Percentiles rank a stretch among this genome's conserved stretches.
Conservation (phyloP, 2,888 invertebrate species). For the Callosobruchus maculatus region DNA sequence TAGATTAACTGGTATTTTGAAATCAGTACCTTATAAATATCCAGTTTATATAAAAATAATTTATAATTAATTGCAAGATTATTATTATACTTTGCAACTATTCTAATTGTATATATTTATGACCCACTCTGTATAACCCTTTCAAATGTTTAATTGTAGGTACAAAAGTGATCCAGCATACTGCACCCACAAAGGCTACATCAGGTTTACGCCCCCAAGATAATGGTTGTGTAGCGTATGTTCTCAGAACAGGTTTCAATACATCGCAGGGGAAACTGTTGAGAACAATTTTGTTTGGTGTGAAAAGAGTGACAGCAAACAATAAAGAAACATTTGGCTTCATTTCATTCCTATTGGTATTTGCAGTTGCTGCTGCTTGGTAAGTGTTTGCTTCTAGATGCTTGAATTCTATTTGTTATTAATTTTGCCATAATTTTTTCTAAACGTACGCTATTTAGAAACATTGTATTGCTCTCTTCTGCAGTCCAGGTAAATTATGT, state of each 20-base stretch:
- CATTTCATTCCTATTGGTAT: conserved; percentile 53
- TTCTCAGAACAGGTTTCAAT: conserved; percentile 94
- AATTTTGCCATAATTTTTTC: too few relatives aligned
- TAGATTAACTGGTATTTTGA: too few relatives aligned
- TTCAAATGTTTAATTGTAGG: conserved; percentile 47
- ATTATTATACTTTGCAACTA: too few relatives aligned
- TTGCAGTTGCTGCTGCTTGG: conserved; percentile 88
- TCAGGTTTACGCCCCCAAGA: conserved; percentile 80
- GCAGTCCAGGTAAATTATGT: too few relatives aligned
- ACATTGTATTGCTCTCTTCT: too few relatives aligned
- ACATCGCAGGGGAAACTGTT: conserved; percentile 95
- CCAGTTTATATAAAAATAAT: too few relatives aligned
- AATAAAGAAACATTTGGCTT: conserved; percentile 98
- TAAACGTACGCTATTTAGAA: too few relatives aligned
- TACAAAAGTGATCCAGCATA: conserved; percentile 97
- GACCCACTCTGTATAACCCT: too few relatives aligned
- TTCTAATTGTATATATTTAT: too few relatives aligned
- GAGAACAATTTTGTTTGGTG: conserved; percentile 95
- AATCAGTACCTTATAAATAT: too few relatives aligned
- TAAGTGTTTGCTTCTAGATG: conserved; percentile 59
- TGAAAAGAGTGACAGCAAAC: conserved; percentile 97
- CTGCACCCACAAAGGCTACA: conserved; percentile 82
- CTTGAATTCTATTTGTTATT: too few relatives aligned
- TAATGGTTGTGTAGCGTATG: conserved; percentile 96
- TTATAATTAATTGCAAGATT: too few relatives aligned